phyloP scores from a whole-genome alignment of 2,113 vertebrate genomes.

The Cacatua alba region DNA sequence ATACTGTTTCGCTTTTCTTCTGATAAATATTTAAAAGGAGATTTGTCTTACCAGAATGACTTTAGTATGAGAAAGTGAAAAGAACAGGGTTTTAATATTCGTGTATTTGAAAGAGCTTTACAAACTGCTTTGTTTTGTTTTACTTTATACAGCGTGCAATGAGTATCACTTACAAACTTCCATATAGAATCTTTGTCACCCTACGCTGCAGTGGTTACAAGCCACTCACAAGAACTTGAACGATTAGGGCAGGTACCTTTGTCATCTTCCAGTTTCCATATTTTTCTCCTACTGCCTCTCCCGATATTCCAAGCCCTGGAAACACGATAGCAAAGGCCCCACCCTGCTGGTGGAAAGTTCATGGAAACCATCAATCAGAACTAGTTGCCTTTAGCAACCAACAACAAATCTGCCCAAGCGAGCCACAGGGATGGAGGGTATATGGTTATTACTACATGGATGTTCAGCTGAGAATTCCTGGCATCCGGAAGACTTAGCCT shows the following conservation, averaged over 20 bases:
- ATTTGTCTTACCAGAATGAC: background rate
- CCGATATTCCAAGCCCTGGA: background rate
- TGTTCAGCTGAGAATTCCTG: conserved; percentile 15
- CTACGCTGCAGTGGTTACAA: background rate
- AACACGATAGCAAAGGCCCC: background rate
- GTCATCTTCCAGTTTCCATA: background rate
- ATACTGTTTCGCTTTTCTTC: background rate
- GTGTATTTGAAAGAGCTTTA: background rate
- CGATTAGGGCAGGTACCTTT: background rate
- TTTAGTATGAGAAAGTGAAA: background rate
- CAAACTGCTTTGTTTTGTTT: background rate
- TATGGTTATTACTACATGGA: background rate
- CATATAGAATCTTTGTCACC: background rate
- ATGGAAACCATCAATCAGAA: background rate
- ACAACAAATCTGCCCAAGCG: conserved; percentile 26
- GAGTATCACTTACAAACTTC: background rate
- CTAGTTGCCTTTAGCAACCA: conserved; percentile 46
- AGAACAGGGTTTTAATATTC: background rate
- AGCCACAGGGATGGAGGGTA: background rate
- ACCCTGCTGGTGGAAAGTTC: background rate
- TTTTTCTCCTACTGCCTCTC: background rate
- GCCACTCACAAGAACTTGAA: background rate
- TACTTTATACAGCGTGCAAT: background rate
- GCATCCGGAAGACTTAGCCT: background rate
- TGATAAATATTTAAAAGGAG: conserved; percentile 46